phyloP scores from a whole-genome alignment of 2,797 vertebrate species.

The Botia kubotai region DNA sequence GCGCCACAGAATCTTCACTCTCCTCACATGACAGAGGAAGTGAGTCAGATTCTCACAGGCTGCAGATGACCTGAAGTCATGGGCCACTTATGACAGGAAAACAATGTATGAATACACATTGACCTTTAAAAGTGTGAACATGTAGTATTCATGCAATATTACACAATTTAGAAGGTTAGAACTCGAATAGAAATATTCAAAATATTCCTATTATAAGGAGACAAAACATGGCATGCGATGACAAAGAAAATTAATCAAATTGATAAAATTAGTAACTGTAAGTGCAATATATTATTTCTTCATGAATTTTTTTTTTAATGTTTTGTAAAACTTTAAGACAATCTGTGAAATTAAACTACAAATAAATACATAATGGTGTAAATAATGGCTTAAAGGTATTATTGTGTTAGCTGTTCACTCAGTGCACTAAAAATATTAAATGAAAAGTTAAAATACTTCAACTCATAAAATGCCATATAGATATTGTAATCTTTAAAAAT shows the following conservation, averaged over 20 bases:
- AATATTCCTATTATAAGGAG: not conserved
- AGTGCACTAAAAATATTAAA: not conserved
- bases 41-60: constrained; percentile 55
- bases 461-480: not conserved
- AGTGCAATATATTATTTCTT: no score
- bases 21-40: constrained; percentile 61
- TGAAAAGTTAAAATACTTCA: not conserved
- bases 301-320: no score
- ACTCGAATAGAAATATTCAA: not conserved
- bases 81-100: constrained; percentile 46
- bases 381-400: not conserved
- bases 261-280: no score
- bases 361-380: not conserved
- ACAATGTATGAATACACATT: constrained; percentile 38
- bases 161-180: not conserved
- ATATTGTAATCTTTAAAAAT: not conserved
- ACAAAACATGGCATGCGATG: not conserved
- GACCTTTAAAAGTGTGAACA: constrained; percentile 42
- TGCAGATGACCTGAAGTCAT: constrained; percentile 52
- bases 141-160: not conserved
- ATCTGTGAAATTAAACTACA: no score
- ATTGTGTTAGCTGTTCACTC: not conserved
- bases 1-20: constrained; percentile 29
- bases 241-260: no score
- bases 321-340: no score